Evolutionary conservation across 2,888 invertebrate genomes (phyloP).

Genomic region (Glaucopsyche alexis): DNA sequence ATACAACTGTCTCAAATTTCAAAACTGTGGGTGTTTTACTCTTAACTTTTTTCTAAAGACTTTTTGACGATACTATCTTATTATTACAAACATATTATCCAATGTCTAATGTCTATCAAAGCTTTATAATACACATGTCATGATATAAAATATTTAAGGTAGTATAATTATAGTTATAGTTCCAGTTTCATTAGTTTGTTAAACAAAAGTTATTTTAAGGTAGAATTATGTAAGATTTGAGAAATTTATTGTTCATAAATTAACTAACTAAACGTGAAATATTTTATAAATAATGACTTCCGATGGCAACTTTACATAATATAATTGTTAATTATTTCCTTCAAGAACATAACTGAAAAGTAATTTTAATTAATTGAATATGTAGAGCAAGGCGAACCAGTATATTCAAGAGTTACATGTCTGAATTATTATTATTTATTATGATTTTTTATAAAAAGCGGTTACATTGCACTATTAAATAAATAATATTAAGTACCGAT

Average conservation of each 20-base stretch:
- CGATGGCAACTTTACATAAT: constrained; percentile 5
- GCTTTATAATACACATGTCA: no score
- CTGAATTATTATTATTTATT: background rate
- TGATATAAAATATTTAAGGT: no score
- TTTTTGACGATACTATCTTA: no score
- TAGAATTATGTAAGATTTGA: background rate
- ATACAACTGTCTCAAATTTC: no score
- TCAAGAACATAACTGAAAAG: constrained; percentile 4
- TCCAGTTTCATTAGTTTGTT: background rate
- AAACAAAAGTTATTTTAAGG: background rate
- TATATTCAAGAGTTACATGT: background rate
- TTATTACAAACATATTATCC: no score
- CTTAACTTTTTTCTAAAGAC: no score
- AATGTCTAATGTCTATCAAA: no score
- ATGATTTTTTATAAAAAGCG: background rate
- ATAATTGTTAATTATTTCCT: constrained; percentile 26
- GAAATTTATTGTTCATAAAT: background rate
- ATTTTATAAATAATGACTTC: constrained; percentile 19
- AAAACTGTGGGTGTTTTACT: no score
- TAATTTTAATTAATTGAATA: constrained; percentile 9
- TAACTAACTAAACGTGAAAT: background rate
- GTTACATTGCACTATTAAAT: background rate
- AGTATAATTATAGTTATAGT: no score
- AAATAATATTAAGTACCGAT: background rate
- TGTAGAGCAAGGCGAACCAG: constrained; percentile 27